Conservation (phyloP, 1,140 invertebrate species). For the Cryptotermes secundus region DNA sequence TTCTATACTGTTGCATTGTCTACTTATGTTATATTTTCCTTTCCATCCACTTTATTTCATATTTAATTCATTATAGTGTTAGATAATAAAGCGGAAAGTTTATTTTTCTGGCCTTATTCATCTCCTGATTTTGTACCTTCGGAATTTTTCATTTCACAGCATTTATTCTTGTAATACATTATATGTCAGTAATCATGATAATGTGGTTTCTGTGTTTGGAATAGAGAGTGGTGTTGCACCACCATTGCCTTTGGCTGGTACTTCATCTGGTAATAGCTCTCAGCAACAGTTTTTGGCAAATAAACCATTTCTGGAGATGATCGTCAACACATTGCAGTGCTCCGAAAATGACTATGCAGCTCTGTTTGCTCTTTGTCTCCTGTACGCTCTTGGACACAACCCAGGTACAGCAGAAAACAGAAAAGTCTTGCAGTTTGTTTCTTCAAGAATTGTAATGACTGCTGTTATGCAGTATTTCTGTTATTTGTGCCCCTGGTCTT, state of each 20-base stretch:
- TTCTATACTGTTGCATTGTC: not conserved
- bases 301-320: constrained; percentile 86
- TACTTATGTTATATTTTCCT: not conserved
- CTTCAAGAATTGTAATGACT: too few relatives aligned
- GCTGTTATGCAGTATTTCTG: too few relatives aligned
- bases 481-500: too few relatives aligned
- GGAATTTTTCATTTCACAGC: too few relatives aligned
- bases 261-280: not conserved
- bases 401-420: constrained; percentile 63
- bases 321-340: constrained; percentile 78
- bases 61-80: not conserved
- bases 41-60: not conserved
- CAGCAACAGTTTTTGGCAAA: constrained; percentile 46
- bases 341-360: constrained; percentile 92
- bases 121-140: too few relatives aligned
- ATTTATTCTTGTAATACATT: too few relatives aligned
- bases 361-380: constrained; percentile 86
- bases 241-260: not conserved
- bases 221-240: not conserved
- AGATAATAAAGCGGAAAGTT: too few relatives aligned
- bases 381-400: constrained; percentile 93
- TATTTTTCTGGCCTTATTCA: too few relatives aligned
- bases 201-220: not conserved
- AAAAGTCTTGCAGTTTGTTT: too few relatives aligned
- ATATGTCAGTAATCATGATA: not conserved